These are phyloP conservation scores for Puntigrus tetrazona DNA, from an alignment of 2,113 vertebrate species.

Conservation along the genomic window DNA sequence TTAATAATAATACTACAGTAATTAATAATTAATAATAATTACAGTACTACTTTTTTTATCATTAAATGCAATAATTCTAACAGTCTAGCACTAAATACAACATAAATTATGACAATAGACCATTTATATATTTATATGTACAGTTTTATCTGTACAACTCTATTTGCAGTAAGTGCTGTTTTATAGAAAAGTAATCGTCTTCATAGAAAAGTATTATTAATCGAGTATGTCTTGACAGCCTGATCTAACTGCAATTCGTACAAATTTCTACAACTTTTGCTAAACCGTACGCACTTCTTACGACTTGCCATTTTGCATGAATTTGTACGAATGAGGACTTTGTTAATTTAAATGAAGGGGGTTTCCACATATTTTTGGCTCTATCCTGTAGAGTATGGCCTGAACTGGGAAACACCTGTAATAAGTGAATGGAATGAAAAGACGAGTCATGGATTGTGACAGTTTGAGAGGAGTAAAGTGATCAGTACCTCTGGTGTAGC, in stretches of 20 bases:
- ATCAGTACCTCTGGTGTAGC: constrained; percentile 86
- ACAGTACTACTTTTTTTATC: too few species aligned
- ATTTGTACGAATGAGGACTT: too few species aligned
- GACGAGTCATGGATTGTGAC: neutral
- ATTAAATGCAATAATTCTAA: neutral
- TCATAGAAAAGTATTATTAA: too few species aligned
- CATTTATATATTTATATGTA: neutral
- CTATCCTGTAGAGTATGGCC: neutral
- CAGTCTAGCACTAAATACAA: neutral
- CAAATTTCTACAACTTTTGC: too few species aligned
- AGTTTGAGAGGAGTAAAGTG: neutral
- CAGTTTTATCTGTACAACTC: too few species aligned
- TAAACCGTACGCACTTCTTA: too few species aligned
- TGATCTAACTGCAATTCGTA: too few species aligned
- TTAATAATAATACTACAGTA: too few species aligned
- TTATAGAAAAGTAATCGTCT: neutral
- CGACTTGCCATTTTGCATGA: too few species aligned
- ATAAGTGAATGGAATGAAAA: neutral
- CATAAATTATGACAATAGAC: neutral
- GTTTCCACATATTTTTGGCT: neutral
- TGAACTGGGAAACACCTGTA: neutral
- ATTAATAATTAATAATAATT: too few species aligned
- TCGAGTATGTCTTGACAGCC: neutral
- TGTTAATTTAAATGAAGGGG: neutral
- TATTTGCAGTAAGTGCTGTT: neutral